Percentiles rank a stretch among this genome's conserved stretches.
Conservation (phyloP, 2,888 invertebrate genomes). For the Eilema griseolum region DNA sequence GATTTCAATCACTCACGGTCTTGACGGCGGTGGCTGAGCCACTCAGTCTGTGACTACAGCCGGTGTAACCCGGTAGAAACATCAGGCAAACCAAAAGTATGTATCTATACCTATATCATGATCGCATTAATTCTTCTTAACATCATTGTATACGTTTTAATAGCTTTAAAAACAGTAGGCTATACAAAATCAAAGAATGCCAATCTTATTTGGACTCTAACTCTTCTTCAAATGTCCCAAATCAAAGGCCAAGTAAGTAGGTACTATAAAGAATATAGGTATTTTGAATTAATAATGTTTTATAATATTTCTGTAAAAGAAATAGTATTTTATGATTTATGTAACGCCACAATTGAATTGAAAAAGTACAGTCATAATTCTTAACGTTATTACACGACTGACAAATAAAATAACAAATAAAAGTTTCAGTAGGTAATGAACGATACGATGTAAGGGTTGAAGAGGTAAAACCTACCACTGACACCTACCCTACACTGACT, state of each 20-base stretch:
- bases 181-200: neutral
- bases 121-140: no score
- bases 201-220: neutral
- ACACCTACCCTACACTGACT: no score
- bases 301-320: no score
- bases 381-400: constrained; percentile 26
- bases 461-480: neutral
- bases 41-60: no score
- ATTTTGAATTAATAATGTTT: no score
- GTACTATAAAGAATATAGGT: neutral
- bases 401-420: constrained; percentile 54
- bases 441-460: constrained; percentile 14
- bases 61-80: no score
- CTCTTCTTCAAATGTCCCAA: neutral
- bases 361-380: constrained; percentile 31
- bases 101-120: no score
- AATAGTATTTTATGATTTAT: neutral
- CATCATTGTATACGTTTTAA: no score
- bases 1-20: no score
- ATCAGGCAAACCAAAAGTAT: no score
- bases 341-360: neutral
- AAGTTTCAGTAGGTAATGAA: constrained; percentile 74
- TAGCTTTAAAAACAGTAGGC: neutral
- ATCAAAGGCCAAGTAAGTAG: neutral
- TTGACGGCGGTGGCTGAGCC: no score